Evolutionary conservation across 23 tunicate genomes (phyloP).

Genomic region (Halocynthia roretzi): DNA sequence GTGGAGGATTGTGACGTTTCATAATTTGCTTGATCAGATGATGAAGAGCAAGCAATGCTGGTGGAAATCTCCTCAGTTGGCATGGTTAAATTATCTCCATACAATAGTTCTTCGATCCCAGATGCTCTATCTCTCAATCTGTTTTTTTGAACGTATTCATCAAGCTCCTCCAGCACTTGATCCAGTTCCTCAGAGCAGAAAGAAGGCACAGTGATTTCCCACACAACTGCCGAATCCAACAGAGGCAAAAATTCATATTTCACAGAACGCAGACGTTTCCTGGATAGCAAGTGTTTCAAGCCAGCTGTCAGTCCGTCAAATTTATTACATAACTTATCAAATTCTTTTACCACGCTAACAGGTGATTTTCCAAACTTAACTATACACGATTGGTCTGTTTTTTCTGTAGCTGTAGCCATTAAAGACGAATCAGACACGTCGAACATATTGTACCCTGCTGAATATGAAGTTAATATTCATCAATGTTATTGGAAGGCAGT

Average conservation of each 20-base stretch:
- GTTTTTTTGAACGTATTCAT: constrained; percentile 5
- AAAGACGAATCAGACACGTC: too few relatives aligned
- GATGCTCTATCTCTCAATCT: constrained; percentile 1
- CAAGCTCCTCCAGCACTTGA: background rate
- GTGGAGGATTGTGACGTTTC: background rate
- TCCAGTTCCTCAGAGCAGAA: background rate
- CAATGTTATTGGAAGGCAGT: too few relatives aligned
- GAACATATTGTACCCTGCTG: too few relatives aligned
- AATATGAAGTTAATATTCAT: too few relatives aligned
- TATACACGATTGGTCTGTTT: too few relatives aligned
- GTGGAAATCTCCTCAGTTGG: background rate
- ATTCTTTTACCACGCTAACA: too few relatives aligned
- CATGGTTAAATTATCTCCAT: background rate
- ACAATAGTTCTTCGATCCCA: background rate
- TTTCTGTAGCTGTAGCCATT: too few relatives aligned
- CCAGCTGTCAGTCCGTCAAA: too few relatives aligned
- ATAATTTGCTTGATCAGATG: background rate
- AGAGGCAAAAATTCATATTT: background rate
- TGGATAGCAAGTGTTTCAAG: background rate
- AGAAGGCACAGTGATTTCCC: background rate
- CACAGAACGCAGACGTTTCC: background rate
- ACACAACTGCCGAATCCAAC: background rate
- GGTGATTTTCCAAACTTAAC: too few relatives aligned
- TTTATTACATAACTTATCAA: too few relatives aligned
- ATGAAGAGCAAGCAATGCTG: background rate